Conservation (phyloP, 1,140 invertebrate species). For the Uloborus diversus region DNA sequence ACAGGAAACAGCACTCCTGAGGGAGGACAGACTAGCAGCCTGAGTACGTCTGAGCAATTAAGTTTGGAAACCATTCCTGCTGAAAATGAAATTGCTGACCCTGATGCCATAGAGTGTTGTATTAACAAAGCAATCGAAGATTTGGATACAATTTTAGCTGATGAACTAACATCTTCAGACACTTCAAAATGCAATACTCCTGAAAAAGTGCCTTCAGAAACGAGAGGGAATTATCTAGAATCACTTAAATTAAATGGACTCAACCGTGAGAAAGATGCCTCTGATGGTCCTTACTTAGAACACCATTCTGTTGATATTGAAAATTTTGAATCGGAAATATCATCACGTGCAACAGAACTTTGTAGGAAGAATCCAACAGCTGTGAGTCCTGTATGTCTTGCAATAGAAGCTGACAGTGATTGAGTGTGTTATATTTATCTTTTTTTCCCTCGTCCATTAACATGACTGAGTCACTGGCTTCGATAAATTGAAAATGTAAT, state of each 20-base stretch:
- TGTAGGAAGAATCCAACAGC: too few species aligned
- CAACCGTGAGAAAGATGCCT: not conserved
- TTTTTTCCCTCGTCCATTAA: too few species aligned
- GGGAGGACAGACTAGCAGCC: not conserved
- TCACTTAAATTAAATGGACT: not conserved
- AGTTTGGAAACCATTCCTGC: slow-evolving; percentile 20
- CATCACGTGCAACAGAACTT: too few species aligned
- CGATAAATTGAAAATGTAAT: too few species aligned
- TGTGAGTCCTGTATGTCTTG: too few species aligned
- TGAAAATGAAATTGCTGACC: slow-evolving; percentile 6
- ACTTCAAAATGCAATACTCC: slow-evolving; percentile 32
- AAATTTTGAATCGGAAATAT: too few species aligned
- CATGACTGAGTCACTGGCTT: too few species aligned
- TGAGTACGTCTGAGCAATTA: slow-evolving; percentile 8
- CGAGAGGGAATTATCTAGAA: not conserved
- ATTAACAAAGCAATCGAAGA: slow-evolving; percentile 44
- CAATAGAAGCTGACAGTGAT: too few species aligned
- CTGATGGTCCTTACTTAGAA: not conserved
- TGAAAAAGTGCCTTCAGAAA: not conserved
- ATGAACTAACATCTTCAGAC: slow-evolving; percentile 20
- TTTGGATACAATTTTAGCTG: slow-evolving; percentile 39
- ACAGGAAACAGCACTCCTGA: not conserved
- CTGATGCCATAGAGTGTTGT: slow-evolving; percentile 4
- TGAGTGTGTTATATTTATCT: too few species aligned
- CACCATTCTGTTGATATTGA: not conserved